Evolutionary conservation across 2,797 vertebrate genomes (phyloP).

Genomic region (Myotis vivesi): DNA sequence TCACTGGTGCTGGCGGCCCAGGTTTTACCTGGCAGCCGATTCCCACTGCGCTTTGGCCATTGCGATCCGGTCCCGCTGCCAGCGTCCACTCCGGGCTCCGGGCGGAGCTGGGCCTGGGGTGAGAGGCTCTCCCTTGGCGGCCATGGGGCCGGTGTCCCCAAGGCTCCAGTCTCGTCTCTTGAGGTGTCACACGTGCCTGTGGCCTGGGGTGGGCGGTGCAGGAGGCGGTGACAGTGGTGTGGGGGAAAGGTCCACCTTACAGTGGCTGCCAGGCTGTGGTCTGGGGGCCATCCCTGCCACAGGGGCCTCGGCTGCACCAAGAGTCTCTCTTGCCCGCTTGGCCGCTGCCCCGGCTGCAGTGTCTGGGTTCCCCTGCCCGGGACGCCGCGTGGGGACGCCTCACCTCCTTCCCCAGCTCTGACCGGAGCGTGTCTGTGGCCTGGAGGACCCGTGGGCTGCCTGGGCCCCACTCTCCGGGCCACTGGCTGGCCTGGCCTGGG

Average conservation of each 20-base stretch:
- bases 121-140: no score
- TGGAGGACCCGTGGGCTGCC: neutral
- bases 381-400: rapidly evolving
- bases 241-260: no score
- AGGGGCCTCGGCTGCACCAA: no score
- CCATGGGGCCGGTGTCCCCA: rapidly evolving
- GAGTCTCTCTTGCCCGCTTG: rapidly evolving
- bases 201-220: no score
- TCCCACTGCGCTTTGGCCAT: rapidly evolving
- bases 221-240: neutral
- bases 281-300: rapidly evolving
- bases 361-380: neutral
- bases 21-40: rapidly evolving
- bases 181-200: neutral
- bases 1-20: rapidly evolving
- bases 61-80: rapidly evolving
- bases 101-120: neutral
- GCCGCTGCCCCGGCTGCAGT: no score
- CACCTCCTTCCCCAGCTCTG: rapidly evolving
- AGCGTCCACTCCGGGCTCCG: neutral
- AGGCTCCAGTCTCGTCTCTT: rapidly evolving
- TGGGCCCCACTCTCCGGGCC: neutral
- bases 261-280: neutral
- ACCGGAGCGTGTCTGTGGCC: rapidly evolving
- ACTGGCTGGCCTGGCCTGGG: neutral